Percentiles rank a stretch among this genome's conserved stretches.
These are phyloP conservation scores for Palaemon carinicauda DNA, from an alignment of 1,140 invertebrate species.

Conservation along the genomic window DNA sequence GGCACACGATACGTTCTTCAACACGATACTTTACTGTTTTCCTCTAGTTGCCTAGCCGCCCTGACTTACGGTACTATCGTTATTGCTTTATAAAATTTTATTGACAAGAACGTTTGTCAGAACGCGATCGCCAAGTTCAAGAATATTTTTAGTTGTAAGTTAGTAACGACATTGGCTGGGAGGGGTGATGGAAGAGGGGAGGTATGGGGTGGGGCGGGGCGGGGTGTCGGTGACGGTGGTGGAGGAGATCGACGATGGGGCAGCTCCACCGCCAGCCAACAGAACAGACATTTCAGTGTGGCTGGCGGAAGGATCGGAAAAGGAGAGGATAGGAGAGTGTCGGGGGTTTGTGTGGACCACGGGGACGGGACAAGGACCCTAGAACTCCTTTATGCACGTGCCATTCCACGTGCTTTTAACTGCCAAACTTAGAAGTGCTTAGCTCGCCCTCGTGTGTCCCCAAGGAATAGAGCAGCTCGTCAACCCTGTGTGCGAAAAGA, in stretches of 20 bases:
- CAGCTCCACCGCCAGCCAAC: not conserved
- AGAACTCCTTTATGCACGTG: conserved; percentile 20
- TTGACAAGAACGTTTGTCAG: too few species aligned
- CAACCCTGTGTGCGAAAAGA: not conserved
- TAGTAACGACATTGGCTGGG: too few species aligned
- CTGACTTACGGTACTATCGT: not conserved
- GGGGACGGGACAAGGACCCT: conserved; percentile 52
- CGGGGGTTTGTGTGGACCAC: conserved; percentile 24
- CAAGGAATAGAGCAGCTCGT: not conserved
- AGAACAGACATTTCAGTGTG: conserved; percentile 25
- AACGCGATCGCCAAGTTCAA: too few species aligned
- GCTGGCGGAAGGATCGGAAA: conserved; percentile 31
- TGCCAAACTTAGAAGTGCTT: conserved; percentile 36
- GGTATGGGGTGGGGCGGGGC: not conserved
- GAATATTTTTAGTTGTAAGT: too few species aligned
- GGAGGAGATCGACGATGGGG: not conserved
- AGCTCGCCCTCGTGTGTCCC: conserved; percentile 47
- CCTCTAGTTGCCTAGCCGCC: not conserved
- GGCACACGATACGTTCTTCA: not conserved
- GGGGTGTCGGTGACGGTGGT: not conserved
- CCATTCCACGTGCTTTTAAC: conserved; percentile 15
- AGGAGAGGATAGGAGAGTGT: conserved; percentile 24
- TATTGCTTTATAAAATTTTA: too few species aligned
- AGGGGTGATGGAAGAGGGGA: not conserved
- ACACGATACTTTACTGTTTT: not conserved